Evolutionary conservation across 2,797 vertebrate species (phyloP).

Genomic region (Novumbra hubbsi): DNA sequence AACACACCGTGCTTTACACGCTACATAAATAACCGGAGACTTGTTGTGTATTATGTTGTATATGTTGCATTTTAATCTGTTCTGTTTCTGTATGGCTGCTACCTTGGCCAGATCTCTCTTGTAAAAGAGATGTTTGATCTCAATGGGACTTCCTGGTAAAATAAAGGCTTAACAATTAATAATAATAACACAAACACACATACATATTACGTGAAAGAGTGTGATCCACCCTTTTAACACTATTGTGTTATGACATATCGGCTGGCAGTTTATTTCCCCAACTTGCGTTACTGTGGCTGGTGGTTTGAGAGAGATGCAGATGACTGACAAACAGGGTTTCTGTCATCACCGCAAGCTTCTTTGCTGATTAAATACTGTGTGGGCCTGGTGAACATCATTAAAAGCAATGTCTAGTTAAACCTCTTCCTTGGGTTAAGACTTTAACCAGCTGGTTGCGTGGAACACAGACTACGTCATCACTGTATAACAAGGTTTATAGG

Average conservation of each 20-base stretch:
- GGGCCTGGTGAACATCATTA: not conserved
- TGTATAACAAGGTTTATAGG: not conserved
- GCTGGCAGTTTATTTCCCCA: constrained; percentile 41
- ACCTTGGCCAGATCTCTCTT: too few relatives aligned
- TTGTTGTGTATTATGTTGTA: too few relatives aligned
- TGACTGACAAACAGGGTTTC: not conserved
- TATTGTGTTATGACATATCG: constrained; percentile 16
- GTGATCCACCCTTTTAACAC: too few relatives aligned
- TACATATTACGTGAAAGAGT: not conserved
- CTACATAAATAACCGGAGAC: not conserved
- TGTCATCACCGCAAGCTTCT: not conserved
- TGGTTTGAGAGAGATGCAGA: constrained; percentile 2
- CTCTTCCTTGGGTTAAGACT: not conserved
- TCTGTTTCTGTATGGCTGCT: too few relatives aligned
- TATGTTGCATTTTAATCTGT: too few relatives aligned
- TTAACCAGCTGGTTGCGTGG: not conserved
- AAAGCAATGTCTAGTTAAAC: not conserved
- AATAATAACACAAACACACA: not conserved
- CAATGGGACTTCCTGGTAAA: too few relatives aligned
- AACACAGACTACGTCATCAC: not conserved
- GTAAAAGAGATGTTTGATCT: too few relatives aligned
- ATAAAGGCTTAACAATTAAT: too few relatives aligned
- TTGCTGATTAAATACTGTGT: not conserved
- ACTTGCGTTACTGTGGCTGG: constrained; percentile 26
- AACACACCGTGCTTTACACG: not conserved